A percentile compares a stretch with the other conserved stretches of the same genome.
These are phyloP conservation scores for Zele albiditarsus DNA, from an alignment of 2,888 invertebrate species.

Conservation along the genomic window DNA sequence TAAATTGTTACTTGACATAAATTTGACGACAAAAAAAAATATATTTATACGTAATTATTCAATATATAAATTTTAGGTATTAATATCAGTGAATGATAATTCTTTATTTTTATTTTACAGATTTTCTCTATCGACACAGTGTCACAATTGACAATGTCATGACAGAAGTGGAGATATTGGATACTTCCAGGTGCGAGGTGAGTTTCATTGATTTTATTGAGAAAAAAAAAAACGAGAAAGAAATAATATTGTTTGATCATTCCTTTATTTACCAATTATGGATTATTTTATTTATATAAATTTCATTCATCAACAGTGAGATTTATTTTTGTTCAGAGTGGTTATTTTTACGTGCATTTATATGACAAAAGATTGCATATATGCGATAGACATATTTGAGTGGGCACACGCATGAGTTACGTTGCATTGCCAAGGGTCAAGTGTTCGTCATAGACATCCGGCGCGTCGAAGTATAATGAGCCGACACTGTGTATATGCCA, in stretches of 20 bases:
- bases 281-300: not conserved
- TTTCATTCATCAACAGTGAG: not conserved
- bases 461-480: slow-evolving; percentile 57
- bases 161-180: slow-evolving; percentile 86
- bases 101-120: slow-evolving; percentile 76
- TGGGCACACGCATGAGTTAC: slow-evolving; percentile 33
- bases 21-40: not conserved
- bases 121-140: slow-evolving; percentile 86
- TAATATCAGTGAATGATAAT: slow-evolving; percentile 19
- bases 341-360: not conserved
- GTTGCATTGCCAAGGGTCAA: slow-evolving; percentile 42
- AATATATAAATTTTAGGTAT: too few species aligned
- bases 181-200: slow-evolving; percentile 87
- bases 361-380: slow-evolving; percentile 19
- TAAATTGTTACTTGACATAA: not conserved
- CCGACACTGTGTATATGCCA: slow-evolving; percentile 37
- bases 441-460: slow-evolving; percentile 58
- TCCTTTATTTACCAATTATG: slow-evolving; percentile 5
- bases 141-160: slow-evolving; percentile 85
- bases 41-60: too few species aligned
- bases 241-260: not conserved
- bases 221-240: not conserved
- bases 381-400: slow-evolving; percentile 17
- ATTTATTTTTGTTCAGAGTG: not conserved
- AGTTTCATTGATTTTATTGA: slow-evolving; percentile 68